Evolutionary conservation across 2,797 vertebrate genomes (phyloP).

Genomic region (Semotilus atromaculatus): DNA sequence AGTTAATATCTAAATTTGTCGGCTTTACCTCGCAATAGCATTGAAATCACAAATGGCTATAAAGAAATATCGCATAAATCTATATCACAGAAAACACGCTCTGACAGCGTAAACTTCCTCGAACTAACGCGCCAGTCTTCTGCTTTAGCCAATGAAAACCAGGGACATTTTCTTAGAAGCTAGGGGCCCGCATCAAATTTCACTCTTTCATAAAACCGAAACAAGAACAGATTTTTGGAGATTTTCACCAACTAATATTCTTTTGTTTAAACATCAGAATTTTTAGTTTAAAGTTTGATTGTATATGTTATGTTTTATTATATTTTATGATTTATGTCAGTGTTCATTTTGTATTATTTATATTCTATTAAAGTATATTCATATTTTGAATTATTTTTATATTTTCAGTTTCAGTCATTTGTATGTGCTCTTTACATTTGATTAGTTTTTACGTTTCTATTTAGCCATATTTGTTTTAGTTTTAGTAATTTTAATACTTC

Average conservation of each 20-base stretch:
- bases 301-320: neutral
- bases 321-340: neutral
- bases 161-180: neutral
- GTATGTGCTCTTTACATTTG: neutral
- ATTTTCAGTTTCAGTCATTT: too few relatives aligned
- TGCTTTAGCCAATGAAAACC: slow-evolving; percentile 47
- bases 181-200: slow-evolving; percentile 28
- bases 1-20: neutral
- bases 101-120: slow-evolving; percentile 43
- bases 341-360: too few relatives aligned
- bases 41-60: neutral
- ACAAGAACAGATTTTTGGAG: neutral
- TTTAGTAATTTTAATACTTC: neutral
- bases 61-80: neutral
- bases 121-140: slow-evolving; percentile 48
- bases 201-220: neutral
- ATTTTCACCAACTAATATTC: too few relatives aligned
- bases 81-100: neutral
- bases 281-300: neutral
- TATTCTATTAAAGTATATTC: too few relatives aligned
- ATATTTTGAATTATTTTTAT: too few relatives aligned
- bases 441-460: neutral
- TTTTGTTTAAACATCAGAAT: neutral
- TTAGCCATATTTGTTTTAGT: neutral
- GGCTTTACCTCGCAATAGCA: neutral